Evolutionary conservation across 2,888 invertebrate genomes (phyloP).

Genomic region (Scaptomyza caliginosa): DNA sequence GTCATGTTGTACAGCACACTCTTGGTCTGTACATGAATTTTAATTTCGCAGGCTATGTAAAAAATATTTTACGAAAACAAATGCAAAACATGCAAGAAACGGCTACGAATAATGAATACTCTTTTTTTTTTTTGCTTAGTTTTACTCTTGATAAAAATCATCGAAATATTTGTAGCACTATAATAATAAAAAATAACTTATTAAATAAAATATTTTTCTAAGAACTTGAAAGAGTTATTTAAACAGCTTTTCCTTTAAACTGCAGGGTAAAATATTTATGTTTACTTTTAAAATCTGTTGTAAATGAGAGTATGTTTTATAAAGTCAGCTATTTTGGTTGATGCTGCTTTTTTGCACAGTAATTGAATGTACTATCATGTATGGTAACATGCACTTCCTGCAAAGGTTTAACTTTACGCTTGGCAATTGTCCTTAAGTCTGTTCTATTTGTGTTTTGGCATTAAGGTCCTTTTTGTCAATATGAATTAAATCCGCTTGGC

Average conservation of each 20-base stretch:
- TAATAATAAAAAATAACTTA: background rate
- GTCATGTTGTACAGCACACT: conserved; percentile 44
- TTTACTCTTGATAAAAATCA: no score
- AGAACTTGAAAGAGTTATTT: background rate
- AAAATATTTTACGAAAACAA: conserved; percentile 7
- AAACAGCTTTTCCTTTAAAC: background rate
- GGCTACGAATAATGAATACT: background rate
- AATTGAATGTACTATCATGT: background rate
- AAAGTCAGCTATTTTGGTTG: background rate
- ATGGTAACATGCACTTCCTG: background rate
- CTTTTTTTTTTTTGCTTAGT: background rate
- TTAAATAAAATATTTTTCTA: background rate
- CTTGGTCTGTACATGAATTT: conserved; percentile 7
- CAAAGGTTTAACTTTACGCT: background rate
- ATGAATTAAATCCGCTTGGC: background rate
- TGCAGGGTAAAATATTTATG: background rate
- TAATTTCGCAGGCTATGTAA: conserved; percentile 14
- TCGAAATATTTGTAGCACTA: no score
- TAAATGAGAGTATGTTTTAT: background rate
- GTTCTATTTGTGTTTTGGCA: background rate
- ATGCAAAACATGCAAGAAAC: no score
- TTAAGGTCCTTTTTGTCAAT: background rate
- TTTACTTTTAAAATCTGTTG: background rate
- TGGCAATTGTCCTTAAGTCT: background rate
- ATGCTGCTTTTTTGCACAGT: no score